A percentile compares a stretch with the other conserved stretches of the same genome.
These are phyloP conservation scores for Ceryle rudis DNA, from an alignment of 2,797 vertebrate species.

Conservation along the genomic window DNA sequence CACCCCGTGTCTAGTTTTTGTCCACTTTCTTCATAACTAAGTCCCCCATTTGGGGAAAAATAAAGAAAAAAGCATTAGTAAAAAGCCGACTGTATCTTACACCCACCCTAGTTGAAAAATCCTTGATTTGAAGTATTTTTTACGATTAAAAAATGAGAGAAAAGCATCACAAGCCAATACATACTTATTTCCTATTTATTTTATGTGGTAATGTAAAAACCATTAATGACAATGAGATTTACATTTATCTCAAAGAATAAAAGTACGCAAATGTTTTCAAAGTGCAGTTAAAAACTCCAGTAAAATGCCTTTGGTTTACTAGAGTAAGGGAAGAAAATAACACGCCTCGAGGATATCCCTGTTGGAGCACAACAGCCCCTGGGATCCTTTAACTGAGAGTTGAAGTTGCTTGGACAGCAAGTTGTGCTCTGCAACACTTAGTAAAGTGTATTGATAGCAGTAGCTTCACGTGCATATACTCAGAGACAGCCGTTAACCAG, in stretches of 20 bases:
- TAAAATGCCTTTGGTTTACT: neutral
- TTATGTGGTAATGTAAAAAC: neutral
- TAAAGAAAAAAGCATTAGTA: neutral
- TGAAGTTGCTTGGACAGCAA: neutral
- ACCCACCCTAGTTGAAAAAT: neutral
- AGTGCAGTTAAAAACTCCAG: neutral
- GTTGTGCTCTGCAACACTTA: neutral
- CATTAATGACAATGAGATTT: neutral
- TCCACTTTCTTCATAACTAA: neutral
- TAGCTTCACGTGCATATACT: neutral
- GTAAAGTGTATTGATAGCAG: neutral
- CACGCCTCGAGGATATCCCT: rapidly evolving
- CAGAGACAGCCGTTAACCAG: neutral
- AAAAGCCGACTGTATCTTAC: neutral
- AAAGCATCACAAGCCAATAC: neutral
- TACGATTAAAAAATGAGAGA: neutral
- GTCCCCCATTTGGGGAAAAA: neutral
- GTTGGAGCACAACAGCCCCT: neutral
- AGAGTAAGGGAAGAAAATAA: neutral
- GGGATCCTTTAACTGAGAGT: neutral
- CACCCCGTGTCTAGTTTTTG: neutral
- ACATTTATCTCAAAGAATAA: neutral
- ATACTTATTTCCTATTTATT: neutral
- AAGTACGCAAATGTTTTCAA: neutral
- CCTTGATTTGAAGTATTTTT: neutral